phyloP scores from a whole-genome alignment of 2,888 invertebrate genomes.

The Apotomis turbidana region DNA sequence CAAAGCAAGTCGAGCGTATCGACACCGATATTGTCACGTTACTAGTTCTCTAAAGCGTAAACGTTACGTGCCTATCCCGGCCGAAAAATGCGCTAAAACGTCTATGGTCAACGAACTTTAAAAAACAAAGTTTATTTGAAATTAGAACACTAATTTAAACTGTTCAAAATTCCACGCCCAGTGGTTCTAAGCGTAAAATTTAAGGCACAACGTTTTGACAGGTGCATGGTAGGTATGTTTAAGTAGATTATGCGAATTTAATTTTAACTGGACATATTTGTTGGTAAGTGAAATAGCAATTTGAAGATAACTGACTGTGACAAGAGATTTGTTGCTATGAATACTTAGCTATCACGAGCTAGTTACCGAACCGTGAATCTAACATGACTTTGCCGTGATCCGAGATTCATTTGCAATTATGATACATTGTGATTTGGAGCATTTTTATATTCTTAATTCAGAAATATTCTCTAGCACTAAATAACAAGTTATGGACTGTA shows the following conservation, averaged over 20 bases:
- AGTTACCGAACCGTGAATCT: conserved; percentile 20
- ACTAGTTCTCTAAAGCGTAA: conserved; percentile 63
- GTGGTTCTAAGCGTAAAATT: conserved; percentile 23
- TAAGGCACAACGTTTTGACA: conserved; percentile 20
- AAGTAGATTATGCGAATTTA: conserved; percentile 21
- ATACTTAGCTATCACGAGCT: conserved; percentile 19
- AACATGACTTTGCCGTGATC: conserved; percentile 21
- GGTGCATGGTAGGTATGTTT: conserved; percentile 23
- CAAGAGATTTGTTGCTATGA: conserved; percentile 31
- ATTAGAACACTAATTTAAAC: conserved; percentile 9
- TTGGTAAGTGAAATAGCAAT: conserved; percentile 29
- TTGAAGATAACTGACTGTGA: conserved; percentile 23
- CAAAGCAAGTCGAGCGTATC: conserved; percentile 54
- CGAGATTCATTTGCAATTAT: conserved; percentile 25
- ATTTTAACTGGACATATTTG: conserved; percentile 20
- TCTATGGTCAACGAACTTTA: conserved; percentile 59
- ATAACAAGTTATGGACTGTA: neutral
- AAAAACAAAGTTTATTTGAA: conserved; percentile 18
- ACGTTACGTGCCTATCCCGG: conserved; percentile 61
- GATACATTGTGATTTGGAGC: conserved; percentile 14
- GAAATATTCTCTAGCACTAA: neutral
- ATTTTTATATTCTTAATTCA: conserved; percentile 6
- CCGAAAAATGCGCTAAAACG: conserved; percentile 55
- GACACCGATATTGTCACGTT: conserved; percentile 70
- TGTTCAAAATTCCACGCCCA: conserved; percentile 20